Percentiles rank a stretch among this genome's conserved stretches.
Conservation (phyloP, 1,140 invertebrate species). For the Drosophila aff. region DNA sequence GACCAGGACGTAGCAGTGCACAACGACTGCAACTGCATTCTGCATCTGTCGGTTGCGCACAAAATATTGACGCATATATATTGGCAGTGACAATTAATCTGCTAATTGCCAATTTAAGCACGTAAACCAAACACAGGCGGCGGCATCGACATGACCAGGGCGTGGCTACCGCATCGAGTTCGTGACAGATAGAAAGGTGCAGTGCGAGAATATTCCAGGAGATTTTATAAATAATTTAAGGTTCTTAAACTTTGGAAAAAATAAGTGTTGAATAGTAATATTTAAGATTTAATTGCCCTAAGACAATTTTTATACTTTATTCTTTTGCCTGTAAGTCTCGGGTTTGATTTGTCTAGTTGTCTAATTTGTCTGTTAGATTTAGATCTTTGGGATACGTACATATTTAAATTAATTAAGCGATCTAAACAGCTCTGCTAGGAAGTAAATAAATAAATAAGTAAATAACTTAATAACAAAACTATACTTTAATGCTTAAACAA, state of each 20-base stretch:
- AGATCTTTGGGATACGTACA: no score
- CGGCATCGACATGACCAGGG: constrained; percentile 55
- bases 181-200: constrained; percentile 15
- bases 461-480: not conserved
- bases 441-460: not conserved
- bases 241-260: not conserved
- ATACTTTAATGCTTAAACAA: not conserved
- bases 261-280: not conserved
- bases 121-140: constrained; percentile 81
- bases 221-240: not conserved
- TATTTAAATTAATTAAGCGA: no score
- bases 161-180: constrained; percentile 15
- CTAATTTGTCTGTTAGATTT: no score
- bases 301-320: no score
- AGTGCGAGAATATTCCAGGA: not conserved
- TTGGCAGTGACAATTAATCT: constrained; percentile 83
- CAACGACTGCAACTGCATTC: constrained; percentile 32
- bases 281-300: not conserved
- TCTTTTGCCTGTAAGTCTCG: no score
- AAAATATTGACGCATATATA: constrained; percentile 80
- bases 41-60: constrained; percentile 61
- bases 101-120: constrained; percentile 83
- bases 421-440: not conserved
- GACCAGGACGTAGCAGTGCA: not conserved
- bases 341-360: no score